Base-by-base conservation (phyloP, 2,888 invertebrate species). In the Eupithecia abbreviata region DNA sequence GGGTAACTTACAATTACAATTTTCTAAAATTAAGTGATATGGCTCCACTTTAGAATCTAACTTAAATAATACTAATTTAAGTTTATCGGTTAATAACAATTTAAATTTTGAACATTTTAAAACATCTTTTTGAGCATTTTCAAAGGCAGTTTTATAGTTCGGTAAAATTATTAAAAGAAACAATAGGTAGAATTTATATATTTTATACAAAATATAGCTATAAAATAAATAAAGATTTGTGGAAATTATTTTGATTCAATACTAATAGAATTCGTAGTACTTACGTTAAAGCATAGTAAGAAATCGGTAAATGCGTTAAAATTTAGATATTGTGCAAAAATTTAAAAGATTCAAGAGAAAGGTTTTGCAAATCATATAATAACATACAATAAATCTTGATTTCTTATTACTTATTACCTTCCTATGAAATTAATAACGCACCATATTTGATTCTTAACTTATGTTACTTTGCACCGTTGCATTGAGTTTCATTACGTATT, bases 1-100 rank as follows among this genome's bases (percentile, higher is more conserved):
- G 85, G 94, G 93, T 94, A 94, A 94, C 94, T 92, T 94, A 93
- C 87, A 88, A 88, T 90, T 88, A 89, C 80, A 82, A 84, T 87
- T 86, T 82, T 84, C 85, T 91, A 90, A 85, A 88, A 85, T 85
- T 90, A 90, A 90, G 88, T 91, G 92, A 92, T 94, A 94, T 94
- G 94, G 94, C 94, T 92, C 92, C 90, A 90, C 90, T 90, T 90
- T 87, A 86, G 72, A 77, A 83, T 80, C 83, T 85, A 87, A 79
- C 78, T 86, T 85, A 42, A 70, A 45, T 82, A 81, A 82, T 81
- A 82, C 80, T 77, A 77, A 65, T 78, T 80, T 76, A 78, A 30
- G 18, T 12, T 80, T 79, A 67, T 75, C 18, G 67, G 71, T 71
- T 72, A 68, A 68, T 69, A 62, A 72, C 74, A 78, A 73, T 62